Base-by-base conservation (phyloP, 2,113 vertebrate genomes). In the Podarcis muralis region DNA sequence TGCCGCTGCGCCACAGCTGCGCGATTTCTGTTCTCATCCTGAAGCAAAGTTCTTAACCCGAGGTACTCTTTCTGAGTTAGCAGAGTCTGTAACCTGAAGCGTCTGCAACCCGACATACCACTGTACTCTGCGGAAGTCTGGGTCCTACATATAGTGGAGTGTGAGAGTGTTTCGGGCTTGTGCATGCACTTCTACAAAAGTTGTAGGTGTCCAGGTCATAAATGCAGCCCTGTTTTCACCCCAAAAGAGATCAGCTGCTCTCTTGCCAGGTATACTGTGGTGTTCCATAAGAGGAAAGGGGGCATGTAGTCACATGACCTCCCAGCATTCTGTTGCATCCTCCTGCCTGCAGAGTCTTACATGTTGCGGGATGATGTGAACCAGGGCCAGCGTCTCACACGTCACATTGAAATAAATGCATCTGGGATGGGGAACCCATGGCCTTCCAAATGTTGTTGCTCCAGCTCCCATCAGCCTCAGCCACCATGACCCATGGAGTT, bases 361-460 rank as follows among this genome's bases (percentile, higher is more conserved):
- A 84, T 92, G 16, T n/a, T 43, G 23, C 30, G 87, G 79, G 2
- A 53, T 62, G 13, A 62, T 62, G 48, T 91, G 84, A n/a, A 37
- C 5, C 77, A 53, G 30, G 30, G 0, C 0, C 85, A 30, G 12
- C 25, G 43, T 48, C 5, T 12, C 43, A 53, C 23, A 15, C 30
- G 25, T 30, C 5, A 25, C 43, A 53, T 11, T 69, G 59, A 62
- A 15, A 8, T 16, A 37, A 40, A 20, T 37, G 22, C 35, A 76
- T 40, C 18, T 20, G 18, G 16, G 18, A 62, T 62, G 59, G 16
- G 59, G 59, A 62, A 62, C 18, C 16, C 5, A 5, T 62, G 18
- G 5, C 59, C 59, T 62, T 62, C 59, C 59, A 20, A 20, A 62
- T 20, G 59, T 62, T 62, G 18, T 62, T 62, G 59, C 16, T 62